Percentiles rank a stretch among this genome's conserved stretches.
These are phyloP conservation scores for Lophius americanus DNA, from an alignment of 2,797 vertebrate genomes.

Conservation along the genomic window DNA sequence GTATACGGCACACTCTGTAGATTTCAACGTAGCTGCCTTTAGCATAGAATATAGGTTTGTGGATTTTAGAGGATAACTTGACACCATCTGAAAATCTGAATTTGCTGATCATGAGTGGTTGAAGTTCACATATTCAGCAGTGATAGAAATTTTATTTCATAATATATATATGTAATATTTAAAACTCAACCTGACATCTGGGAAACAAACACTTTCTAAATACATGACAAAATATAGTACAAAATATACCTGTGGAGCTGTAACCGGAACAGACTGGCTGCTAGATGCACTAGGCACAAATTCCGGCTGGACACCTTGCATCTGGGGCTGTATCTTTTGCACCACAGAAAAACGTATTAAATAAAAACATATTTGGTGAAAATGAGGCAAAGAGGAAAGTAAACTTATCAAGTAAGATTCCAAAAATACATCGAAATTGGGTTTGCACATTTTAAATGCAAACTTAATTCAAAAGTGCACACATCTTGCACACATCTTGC, in stretches of 20 bases:
- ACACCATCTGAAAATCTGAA: constrained; percentile 22
- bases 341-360: neutral
- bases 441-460: neutral
- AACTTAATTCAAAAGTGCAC: neutral
- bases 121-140: constrained; percentile 21
- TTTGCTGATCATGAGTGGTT: constrained; percentile 23
- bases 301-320: constrained; percentile 79
- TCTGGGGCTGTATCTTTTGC: constrained; percentile 68
- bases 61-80: constrained; percentile 16
- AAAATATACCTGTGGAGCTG: constrained; percentile 84
- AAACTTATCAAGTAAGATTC: neutral
- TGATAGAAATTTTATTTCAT: neutral
- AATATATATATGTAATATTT: neutral
- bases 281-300: constrained; percentile 68
- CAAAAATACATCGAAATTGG: neutral
- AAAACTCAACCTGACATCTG: constrained; percentile 13
- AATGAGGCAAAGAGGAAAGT: neutral
- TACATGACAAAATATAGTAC: constrained; percentile 3
- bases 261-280: constrained; percentile 74
- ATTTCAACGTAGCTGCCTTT: constrained; percentile 8
- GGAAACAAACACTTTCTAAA: constrained; percentile 18
- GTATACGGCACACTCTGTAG: constrained; percentile 4
- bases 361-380: neutral
- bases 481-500: too few species aligned
- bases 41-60: constrained; percentile 7